Evolutionary conservation across 2,797 vertebrate species (phyloP).

Genomic region (Danio jaintianensis): DNA sequence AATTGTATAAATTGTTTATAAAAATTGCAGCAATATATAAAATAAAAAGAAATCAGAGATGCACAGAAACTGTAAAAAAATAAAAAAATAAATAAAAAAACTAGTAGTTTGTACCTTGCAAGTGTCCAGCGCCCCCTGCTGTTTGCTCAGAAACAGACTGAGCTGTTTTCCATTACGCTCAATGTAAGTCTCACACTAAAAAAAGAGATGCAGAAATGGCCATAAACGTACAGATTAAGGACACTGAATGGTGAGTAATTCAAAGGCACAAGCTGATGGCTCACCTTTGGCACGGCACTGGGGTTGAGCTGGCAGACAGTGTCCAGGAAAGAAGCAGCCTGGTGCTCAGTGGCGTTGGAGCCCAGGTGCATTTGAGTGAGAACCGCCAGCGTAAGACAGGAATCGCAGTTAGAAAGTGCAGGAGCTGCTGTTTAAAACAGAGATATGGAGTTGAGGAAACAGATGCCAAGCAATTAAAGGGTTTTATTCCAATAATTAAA

Average conservation of each 20-base stretch:
- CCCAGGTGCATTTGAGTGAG: constrained; percentile 54
- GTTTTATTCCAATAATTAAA: too few relatives aligned
- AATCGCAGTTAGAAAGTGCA: constrained; percentile 57
- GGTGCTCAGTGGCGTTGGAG: constrained; percentile 64
- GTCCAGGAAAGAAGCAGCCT: constrained; percentile 57
- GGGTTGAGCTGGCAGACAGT: constrained; percentile 59
- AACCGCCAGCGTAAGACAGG: constrained; percentile 60
- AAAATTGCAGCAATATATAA: too few relatives aligned
- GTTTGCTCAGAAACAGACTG: constrained; percentile 52
- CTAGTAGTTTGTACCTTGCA: constrained; percentile 70
- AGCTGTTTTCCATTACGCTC: constrained; percentile 59
- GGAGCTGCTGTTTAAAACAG: constrained; percentile 23
- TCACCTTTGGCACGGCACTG: constrained; percentile 68
- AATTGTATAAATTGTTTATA: too few relatives aligned
- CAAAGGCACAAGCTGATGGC: neutral
- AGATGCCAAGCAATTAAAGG: too few relatives aligned
- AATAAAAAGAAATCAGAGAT: too few relatives aligned
- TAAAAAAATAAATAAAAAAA: neutral
- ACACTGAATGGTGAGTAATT: neutral
- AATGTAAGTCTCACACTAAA: constrained; percentile 71
- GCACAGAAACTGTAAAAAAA: neutral
- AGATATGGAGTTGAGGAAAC: neutral
- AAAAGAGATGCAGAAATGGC: constrained; percentile 2
- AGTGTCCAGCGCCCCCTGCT: constrained; percentile 38
- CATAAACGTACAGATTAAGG: neutral